Evolutionary conservation across 1,140 invertebrate species (phyloP).

Genomic region (Halyomorpha halys): DNA sequence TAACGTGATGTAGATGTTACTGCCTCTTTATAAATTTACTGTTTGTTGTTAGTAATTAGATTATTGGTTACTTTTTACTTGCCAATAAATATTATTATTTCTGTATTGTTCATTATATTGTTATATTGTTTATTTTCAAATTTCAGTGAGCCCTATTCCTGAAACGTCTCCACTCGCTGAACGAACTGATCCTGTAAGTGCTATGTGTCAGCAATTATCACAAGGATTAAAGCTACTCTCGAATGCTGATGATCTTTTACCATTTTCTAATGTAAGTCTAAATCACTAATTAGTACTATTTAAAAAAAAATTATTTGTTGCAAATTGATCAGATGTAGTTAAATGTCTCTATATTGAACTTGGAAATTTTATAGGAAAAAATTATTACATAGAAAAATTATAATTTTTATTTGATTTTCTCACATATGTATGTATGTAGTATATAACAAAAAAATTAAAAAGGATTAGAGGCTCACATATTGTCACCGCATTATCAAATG

Average conservation of each 20-base stretch:
- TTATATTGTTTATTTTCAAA: constrained; percentile 22
- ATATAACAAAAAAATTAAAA: too few species aligned
- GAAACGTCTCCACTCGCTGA: constrained; percentile 58
- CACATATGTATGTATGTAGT: too few species aligned
- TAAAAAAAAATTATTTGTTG: too few species aligned
- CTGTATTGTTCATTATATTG: too few species aligned
- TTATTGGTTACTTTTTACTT: not conserved
- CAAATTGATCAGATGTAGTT: too few species aligned
- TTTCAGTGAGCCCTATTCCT: constrained; percentile 63
- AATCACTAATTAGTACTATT: not conserved
- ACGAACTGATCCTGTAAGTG: constrained; percentile 64
- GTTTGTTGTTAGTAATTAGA: not conserved
- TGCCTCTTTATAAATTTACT: not conserved
- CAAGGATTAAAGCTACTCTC: constrained; percentile 69
- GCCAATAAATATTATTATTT: too few species aligned
- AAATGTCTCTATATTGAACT: too few species aligned
- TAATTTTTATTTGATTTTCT: not conserved
- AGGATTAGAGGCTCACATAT: too few species aligned
- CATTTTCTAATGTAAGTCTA: constrained; percentile 7
- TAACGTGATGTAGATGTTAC: not conserved
- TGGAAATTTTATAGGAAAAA: too few species aligned
- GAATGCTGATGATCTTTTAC: constrained; percentile 43
- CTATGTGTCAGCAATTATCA: constrained; percentile 78
- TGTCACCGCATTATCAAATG: too few species aligned
- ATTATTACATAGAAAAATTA: not conserved